phyloP scores from a whole-genome alignment of 2,113 vertebrate genomes.

The Heptranchias perlo region DNA sequence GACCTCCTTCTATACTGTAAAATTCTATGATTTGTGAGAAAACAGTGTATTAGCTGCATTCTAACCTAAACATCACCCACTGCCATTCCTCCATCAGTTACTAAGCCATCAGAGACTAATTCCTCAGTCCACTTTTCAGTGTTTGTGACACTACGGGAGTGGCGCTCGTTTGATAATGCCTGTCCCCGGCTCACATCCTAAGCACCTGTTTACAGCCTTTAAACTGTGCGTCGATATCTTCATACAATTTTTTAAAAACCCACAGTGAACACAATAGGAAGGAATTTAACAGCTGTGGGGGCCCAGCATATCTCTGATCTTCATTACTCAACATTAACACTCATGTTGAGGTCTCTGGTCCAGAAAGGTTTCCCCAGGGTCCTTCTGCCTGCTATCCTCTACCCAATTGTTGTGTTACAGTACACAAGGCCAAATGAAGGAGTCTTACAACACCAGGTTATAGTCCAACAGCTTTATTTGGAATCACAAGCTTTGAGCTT shows the following conservation, averaged over 20 bases:
- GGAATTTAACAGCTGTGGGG: constrained; percentile 25
- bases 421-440: too few relatives aligned
- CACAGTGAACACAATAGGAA: constrained; percentile 27
- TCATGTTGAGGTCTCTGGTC: background rate
- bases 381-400: background rate
- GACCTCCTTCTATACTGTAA: background rate
- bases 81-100: background rate
- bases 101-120: background rate
- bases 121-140: background rate
- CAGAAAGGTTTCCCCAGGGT: background rate
- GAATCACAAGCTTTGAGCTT: too few relatives aligned
- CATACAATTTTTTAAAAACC: background rate
- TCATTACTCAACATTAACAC: background rate
- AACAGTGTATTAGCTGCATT: background rate
- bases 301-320: constrained; percentile 4
- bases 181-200: background rate
- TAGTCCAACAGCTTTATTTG: too few relatives aligned
- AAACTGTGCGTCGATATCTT: background rate
- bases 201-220: background rate
- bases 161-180: background rate
- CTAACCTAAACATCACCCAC: background rate
- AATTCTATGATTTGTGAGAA: background rate
- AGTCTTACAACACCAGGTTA: too few relatives aligned
- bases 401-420: background rate
- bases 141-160: background rate